These are phyloP conservation scores for Cyanistes caeruleus DNA, from an alignment of 2,113 vertebrate genomes.

Conservation along the genomic window DNA sequence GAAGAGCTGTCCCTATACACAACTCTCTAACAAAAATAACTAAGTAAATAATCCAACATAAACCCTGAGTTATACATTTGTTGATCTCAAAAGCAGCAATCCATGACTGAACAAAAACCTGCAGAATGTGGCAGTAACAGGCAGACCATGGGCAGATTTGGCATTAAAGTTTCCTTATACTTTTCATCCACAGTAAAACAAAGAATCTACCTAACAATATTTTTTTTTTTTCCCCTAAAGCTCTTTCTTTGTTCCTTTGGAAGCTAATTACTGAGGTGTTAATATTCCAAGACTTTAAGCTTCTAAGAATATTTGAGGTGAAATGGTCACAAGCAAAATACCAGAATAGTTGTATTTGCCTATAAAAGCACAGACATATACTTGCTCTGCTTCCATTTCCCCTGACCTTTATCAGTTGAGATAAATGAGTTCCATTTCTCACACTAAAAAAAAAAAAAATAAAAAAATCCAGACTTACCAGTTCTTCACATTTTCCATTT, in stretches of 20 bases:
- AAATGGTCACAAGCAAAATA: background rate
- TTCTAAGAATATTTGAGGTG: background rate
- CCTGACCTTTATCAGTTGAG: background rate
- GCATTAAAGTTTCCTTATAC: background rate
- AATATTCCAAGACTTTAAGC: background rate
- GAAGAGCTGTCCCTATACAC: background rate
- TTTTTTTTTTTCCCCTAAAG: background rate
- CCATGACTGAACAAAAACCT: background rate
- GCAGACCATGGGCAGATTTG: background rate
- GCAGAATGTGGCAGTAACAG: rapidly evolving
- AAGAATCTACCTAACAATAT: background rate
- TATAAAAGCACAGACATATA: background rate
- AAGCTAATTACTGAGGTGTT: background rate
- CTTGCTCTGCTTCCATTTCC: background rate
- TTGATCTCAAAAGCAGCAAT: background rate
- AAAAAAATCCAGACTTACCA: background rate
- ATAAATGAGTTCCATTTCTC: background rate
- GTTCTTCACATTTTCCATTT: background rate
- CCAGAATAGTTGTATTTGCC: background rate
- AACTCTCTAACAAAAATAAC: background rate
- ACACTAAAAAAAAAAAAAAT: background rate
- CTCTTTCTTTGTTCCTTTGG: background rate
- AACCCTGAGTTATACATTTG: background rate
- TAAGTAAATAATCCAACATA: background rate
- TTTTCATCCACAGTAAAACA: background rate